Evolutionary conservation across 1,140 invertebrate genomes (phyloP).

Genomic region (Drosophila leontia): DNA sequence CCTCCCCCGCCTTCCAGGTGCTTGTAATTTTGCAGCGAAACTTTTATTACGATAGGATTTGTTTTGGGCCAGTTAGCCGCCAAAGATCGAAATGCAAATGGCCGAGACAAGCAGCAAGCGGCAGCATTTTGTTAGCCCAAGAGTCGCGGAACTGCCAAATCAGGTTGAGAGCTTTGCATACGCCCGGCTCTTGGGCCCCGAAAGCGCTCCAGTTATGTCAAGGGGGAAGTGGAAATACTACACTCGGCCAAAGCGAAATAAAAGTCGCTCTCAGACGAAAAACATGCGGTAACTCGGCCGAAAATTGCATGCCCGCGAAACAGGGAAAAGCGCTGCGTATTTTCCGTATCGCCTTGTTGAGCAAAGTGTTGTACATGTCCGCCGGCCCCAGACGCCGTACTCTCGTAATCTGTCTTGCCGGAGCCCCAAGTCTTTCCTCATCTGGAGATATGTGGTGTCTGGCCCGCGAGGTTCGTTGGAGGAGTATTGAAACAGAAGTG

Average conservation of each 20-base stretch:
- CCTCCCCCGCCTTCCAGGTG: slow-evolving; percentile 41
- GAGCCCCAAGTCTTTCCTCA: slow-evolving; percentile 34
- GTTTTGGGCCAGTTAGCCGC: slow-evolving; percentile 67
- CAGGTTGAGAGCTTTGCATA: slow-evolving; percentile 67
- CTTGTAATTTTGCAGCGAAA: slow-evolving; percentile 74
- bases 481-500: not conserved
- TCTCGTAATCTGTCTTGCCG: slow-evolving; percentile 53
- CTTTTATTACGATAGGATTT: slow-evolving; percentile 80
- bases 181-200: slow-evolving; percentile 28
- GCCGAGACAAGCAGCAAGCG: slow-evolving; percentile 71
- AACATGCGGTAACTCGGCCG: slow-evolving; percentile 63
- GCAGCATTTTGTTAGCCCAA: slow-evolving; percentile 71
- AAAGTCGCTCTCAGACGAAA: slow-evolving; percentile 10
- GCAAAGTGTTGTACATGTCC: slow-evolving; percentile 73
- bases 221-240: slow-evolving; percentile 46
- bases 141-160: slow-evolving; percentile 61
- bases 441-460: slow-evolving; percentile 37
- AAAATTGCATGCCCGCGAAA: slow-evolving; percentile 53
- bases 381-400: slow-evolving; percentile 27
- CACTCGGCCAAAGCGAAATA: slow-evolving; percentile 14
- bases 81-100: slow-evolving; percentile 82
- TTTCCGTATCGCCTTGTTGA: slow-evolving; percentile 62
- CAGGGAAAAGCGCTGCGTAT: slow-evolving; percentile 51
- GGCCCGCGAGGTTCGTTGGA: slow-evolving; percentile 27
- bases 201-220: slow-evolving; percentile 79